These are phyloP conservation scores for Poeciliopsis turrubarensis DNA, from an alignment of 2,113 vertebrate genomes.

Conservation along the genomic window DNA sequence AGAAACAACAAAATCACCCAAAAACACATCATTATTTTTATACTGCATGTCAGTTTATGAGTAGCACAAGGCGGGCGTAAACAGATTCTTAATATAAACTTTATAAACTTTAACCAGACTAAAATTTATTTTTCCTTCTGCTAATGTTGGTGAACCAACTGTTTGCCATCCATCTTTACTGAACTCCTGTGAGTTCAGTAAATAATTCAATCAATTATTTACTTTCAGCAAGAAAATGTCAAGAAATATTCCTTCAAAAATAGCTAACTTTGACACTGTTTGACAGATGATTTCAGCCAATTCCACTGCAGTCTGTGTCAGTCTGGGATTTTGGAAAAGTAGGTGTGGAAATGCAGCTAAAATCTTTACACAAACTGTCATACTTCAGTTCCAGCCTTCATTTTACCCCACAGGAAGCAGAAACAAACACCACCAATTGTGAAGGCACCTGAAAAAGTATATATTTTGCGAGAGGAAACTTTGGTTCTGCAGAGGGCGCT, in stretches of 20 bases:
- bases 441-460: not conserved
- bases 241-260: conserved; percentile 4
- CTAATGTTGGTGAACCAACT: too few species aligned
- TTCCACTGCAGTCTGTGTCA: not conserved
- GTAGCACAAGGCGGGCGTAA: not conserved
- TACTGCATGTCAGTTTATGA: not conserved
- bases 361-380: not conserved
- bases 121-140: too few species aligned
- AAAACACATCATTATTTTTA: not conserved
- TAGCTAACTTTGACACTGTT: not conserved
- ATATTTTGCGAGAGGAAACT: too few species aligned
- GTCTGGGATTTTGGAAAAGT: too few species aligned
- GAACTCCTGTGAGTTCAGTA: too few species aligned
- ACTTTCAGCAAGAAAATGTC: not conserved
- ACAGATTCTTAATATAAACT: not conserved
- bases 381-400: not conserved
- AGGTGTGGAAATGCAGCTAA: not conserved
- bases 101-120: not conserved
- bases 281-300: not conserved
- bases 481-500: too few species aligned
- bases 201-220: not conserved
- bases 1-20: not conserved
- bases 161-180: too few species aligned
- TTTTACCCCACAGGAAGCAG: conserved; percentile 6
- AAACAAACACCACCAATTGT: not conserved